phyloP scores from a whole-genome alignment of 2,113 vertebrate species.

The Ahaetulla prasina region DNA sequence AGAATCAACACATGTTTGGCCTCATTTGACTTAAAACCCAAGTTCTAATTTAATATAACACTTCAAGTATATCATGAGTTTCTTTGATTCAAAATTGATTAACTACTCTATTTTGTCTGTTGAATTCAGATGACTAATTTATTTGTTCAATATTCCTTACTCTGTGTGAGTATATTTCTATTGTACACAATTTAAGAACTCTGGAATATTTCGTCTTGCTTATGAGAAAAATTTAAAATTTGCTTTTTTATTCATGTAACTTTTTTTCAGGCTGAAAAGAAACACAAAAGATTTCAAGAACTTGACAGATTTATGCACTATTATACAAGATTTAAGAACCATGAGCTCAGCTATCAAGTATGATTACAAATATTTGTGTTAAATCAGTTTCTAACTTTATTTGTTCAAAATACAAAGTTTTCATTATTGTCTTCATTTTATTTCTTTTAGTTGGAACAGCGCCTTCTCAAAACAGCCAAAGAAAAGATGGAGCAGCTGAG shows the following conservation, averaged over 20 bases:
- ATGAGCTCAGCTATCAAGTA: conserved; percentile 98
- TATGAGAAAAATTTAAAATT: neutral
- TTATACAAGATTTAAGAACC: conserved; percentile 98
- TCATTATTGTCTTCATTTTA: conserved; percentile 42
- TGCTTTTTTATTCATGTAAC: neutral
- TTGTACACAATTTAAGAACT: neutral
- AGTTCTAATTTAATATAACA: neutral
- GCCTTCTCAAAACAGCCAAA: conserved; percentile 98
- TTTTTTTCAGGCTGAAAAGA: conserved; percentile 89
- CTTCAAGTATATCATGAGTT: neutral
- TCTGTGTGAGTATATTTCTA: neutral
- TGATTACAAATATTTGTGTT: conserved; percentile 48
- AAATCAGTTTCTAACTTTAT: conserved; percentile 29
- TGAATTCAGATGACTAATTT: conserved; percentile 4
- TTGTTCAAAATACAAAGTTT: conserved; percentile 25
- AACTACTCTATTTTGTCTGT: neutral
- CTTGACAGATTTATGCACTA: conserved; percentile 99
- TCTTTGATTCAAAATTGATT: conserved; percentile 7
- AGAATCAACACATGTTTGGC: neutral
- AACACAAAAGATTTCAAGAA: conserved; percentile 97
- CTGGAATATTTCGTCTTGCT: conserved; percentile 1
- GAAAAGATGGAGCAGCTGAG: conserved; percentile 99
- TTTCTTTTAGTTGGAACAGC: conserved; percentile 86
- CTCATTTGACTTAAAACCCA: neutral
- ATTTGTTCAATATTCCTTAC: neutral